Base-by-base conservation (phyloP, 2,797 vertebrate genomes). In the Nyctibius grandis region DNA sequence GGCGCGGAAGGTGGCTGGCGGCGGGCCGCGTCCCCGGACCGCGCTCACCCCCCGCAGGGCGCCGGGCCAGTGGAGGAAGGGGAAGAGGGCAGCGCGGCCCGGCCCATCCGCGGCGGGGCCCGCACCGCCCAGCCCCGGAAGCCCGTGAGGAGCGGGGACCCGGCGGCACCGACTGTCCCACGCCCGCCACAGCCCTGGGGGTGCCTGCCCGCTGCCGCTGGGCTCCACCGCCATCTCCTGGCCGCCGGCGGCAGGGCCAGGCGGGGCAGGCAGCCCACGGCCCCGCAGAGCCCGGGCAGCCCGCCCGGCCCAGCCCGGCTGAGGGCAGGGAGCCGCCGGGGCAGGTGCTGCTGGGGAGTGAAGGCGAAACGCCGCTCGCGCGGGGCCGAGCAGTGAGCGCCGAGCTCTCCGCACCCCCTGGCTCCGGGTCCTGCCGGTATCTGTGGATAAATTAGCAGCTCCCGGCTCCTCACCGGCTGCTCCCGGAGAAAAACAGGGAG, bases 401-500 rank as follows among this genome's bases (percentile, higher is more conserved):
- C 9, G 23, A 0, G 42, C 3, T 33, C 21, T 28, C 34, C 42
- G 45, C 38, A 1, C 15, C 3, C 15, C 19, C 5, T 47, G n/a
- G 21, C 14, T 13, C 28, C 12, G 8, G 36, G 5, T 2, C 21
- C 19, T 2, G 0, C 36, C 25, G 0, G 7, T 0, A 1, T 1
- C 14, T 17, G 29, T 13, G 3, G 1, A 22, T 12, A 0, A 7
- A 1, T 5, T 5, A 14, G 36, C 19, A 0, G 26, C 4, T 15
- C n/a, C 17, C 22, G 20, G 22, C 25, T 10, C 8, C 19, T 20
- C 11, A 1, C 1, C 29, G 4, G 31, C 44, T n/a, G 51, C 33
- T 36, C 16, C 14, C 12, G 13, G 6, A 6, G 6, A 17, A 20
- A 12, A 60, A 3, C 28, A 22, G 20, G 10, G 12, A 6, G 28